Evolutionary conservation across 2,797 vertebrate genomes (phyloP), one percentile per base, ranked within the genome.

Genomic region (Clarias fuscus): DNA sequence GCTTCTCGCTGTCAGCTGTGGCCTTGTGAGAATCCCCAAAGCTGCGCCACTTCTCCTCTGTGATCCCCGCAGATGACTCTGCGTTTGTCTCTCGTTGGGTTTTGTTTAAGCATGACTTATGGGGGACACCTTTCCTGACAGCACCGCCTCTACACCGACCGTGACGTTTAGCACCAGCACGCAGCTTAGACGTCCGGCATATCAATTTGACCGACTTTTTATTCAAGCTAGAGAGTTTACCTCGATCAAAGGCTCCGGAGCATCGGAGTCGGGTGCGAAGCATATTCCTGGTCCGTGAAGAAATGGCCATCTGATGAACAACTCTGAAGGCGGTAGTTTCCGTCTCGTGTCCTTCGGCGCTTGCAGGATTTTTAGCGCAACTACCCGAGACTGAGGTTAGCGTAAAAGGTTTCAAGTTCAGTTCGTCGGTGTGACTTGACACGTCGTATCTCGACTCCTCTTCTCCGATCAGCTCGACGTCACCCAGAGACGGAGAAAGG

Each of bases 341-440:
- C 15, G 78, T 83, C 13, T 68, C 91, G n/a, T 87, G 0, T 43
- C 86, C 86, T 30, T 62, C 88, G 22, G 59, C 79, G 2, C 88
- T 72, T 15, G 82, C 62, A 83, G 58, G 68, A 13, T 43, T 90
- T 67, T 87, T 91, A 82, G 87, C 90, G 18, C 84, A 84, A n/a
- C 48, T 30, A 0, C 88, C 48, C 82, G 88, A 86, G 67, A 92
- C 72, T 24, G 93, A 90, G 70, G 90, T 89, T 11, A 92, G 87
- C 58, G 92, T 90, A 65, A 94, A 93, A 62, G 93, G 92, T 84
- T 92, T 93, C 40, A 92, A 64, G 89, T 93, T 93, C 1, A 92
- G 86, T 62, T 89, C 90, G 33, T 82, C 77, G 2, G 71, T 58
- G 30, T 48, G 80, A 56, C 83, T 86, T 37, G 62, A 53, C 76